phyloP scores from a whole-genome alignment of 2,888 invertebrate genomes.

The Meganola albula region DNA sequence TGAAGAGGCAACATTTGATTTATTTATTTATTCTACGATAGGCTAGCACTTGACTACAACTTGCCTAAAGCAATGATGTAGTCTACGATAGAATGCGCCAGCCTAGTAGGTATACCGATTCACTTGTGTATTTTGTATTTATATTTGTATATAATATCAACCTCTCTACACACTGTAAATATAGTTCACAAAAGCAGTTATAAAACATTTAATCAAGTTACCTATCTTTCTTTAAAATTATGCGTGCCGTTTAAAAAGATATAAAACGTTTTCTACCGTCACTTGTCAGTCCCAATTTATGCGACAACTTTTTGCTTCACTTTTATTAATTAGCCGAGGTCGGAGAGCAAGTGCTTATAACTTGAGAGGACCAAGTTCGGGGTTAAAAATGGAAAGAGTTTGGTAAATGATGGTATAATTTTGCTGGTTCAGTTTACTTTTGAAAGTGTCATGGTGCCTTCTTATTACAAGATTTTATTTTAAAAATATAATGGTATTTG shows the following conservation, averaged over 20 bases:
- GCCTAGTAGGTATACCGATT: too few species aligned
- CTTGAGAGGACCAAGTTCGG: conserved; percentile 29
- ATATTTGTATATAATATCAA: too few species aligned
- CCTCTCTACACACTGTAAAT: too few species aligned
- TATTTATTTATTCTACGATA: too few species aligned
- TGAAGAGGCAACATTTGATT: too few species aligned
- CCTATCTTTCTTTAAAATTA: conserved; percentile 24
- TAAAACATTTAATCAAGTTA: conserved; percentile 24
- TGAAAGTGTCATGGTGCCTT: too few species aligned
- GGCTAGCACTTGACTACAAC: too few species aligned
- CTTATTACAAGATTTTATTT: too few species aligned
- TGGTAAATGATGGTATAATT: conserved; percentile 28
- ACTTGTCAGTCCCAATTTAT: conserved; percentile 31
- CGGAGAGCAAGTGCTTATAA: conserved; percentile 19
- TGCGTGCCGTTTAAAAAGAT: conserved; percentile 27
- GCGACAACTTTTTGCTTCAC: conserved; percentile 35
- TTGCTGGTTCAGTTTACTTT: conserved; percentile 25
- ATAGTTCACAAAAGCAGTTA: too few species aligned
- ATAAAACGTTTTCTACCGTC: conserved; percentile 30
- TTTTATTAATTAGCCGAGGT: conserved; percentile 38
- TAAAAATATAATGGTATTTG: too few species aligned
- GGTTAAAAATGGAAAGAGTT: conserved; percentile 33
- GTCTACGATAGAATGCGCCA: too few species aligned
- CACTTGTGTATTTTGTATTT: too few species aligned
- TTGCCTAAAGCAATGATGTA: background rate